Base-by-base conservation (phyloP, 2,888 invertebrate genomes). In the Troglohyphantes excavatus region DNA sequence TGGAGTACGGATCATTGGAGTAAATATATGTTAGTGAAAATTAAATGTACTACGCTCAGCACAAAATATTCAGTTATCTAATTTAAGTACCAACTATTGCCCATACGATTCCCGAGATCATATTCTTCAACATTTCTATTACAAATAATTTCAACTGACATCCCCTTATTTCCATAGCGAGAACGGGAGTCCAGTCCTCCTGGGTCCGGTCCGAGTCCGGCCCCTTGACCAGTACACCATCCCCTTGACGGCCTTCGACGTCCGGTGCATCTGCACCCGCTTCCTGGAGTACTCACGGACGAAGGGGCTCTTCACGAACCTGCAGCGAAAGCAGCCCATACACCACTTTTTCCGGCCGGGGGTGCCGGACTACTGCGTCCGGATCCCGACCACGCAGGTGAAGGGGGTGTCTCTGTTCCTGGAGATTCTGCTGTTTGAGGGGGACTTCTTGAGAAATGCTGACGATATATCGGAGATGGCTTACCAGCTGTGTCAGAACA, bases 331-430 rank as follows among this genome's bases (percentile, higher is more conserved):
- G 17, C 27, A 76, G 0, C 88, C 88, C 6, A 6, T 68, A 2
- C 82, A 82, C 19, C 75, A 88, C 17, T 88, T 76, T 43, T 82
- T 82, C 59, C 33, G 67, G 2, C 88, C 88, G 0, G 88, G 75
- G 9, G 19, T 33, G 1, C 67, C 82, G 6, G 82, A 82, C 2
- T 82, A 76, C 26, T 88, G 88, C 11, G 53, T 88, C 1, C 33
- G 88, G 27, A 67, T 88, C 7, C 88, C 88, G 13, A 88, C 88
- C 0, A 11, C 75, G 59, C 88, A 82, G 11, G 81, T 75, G 3
- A 88, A 88, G 29, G 88, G 88, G 6, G 88, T 82, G 0, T 88
- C 82, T 2, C 17, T 88, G 1, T 88, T 88, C 26, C 7, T 88
- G 3, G 88, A 88, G 29, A 39, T 88, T 3, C 19, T 88, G 21